phyloP scores from a whole-genome alignment of 2,888 invertebrate genomes.

The Sepiola atlantica region DNA sequence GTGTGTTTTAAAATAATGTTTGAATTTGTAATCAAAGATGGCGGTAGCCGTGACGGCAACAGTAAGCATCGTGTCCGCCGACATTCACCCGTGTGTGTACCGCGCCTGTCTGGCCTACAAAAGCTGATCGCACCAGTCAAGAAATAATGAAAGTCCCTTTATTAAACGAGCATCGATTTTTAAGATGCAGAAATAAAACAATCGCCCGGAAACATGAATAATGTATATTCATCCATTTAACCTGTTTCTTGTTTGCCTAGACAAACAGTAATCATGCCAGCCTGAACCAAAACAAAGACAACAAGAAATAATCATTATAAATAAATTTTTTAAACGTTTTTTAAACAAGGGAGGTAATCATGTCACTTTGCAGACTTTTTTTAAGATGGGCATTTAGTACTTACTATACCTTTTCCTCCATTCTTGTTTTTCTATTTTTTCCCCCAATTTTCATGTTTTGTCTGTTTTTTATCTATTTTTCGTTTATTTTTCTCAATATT shows the following conservation, averaged over 20 bases:
- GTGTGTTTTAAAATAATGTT: no score
- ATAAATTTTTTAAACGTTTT: background rate
- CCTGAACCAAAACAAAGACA: background rate
- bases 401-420: background rate
- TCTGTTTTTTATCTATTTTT: no score
- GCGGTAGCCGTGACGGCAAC: background rate
- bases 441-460: background rate
- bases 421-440: background rate
- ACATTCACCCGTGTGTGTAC: background rate
- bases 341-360: background rate
- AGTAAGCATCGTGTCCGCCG: background rate
- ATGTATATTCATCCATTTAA: background rate
- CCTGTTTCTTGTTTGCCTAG: background rate
- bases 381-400: background rate
- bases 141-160: background rate
- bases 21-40: no score
- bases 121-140: background rate
- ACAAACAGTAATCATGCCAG: background rate
- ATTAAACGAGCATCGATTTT: background rate
- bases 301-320: background rate
- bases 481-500: background rate
- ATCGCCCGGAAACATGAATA: background rate
- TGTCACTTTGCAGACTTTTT: background rate
- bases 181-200: background rate
- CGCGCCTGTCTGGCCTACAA: constrained; percentile 6